Percentiles rank a stretch among this genome's conserved stretches.
phyloP scores from a whole-genome alignment of 2,797 vertebrate species.

The Heliangelus exortis region DNA sequence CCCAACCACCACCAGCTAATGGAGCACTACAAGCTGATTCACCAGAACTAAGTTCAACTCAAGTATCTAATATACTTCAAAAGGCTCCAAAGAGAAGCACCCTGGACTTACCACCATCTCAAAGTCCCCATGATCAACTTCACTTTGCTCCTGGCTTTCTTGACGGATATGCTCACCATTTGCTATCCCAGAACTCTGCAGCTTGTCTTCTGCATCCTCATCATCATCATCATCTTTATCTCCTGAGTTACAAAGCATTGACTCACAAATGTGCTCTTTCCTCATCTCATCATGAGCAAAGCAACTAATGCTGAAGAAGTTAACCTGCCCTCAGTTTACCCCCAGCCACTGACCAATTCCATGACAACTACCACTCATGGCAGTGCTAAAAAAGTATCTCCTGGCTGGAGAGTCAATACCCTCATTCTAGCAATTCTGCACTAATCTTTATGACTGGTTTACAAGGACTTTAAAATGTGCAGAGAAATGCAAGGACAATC shows the following conservation, averaged over 20 bases:
- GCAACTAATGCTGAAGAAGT: not conserved
- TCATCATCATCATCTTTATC: constrained; percentile 99
- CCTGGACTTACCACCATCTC: constrained; percentile 96
- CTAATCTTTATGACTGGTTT: not conserved
- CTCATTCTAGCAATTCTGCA: not conserved
- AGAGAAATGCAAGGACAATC: not conserved
- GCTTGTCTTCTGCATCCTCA: constrained; percentile 95
- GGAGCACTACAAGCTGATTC: not conserved
- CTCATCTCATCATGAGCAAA: not conserved
- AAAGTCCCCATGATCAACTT: constrained; percentile 97
- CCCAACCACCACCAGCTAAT: not conserved
- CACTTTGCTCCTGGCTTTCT: constrained; percentile 95
- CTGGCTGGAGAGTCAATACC: not conserved
- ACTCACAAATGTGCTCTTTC: not conserved
- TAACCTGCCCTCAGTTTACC: not conserved
- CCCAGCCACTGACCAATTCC: not conserved
- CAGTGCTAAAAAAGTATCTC: not conserved
- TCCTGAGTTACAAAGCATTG: constrained; percentile 78
- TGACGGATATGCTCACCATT: constrained; percentile 90
- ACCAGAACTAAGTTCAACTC: not conserved
- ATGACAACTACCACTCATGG: not conserved
- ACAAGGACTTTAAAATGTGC: not conserved
- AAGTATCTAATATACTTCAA: not conserved
- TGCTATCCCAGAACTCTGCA: constrained; percentile 90
- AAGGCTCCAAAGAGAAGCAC: not conserved